Percentiles rank a stretch among this genome's conserved stretches.
Evolutionary conservation across 2,797 vertebrate genomes (phyloP).

Genomic region (Phalloptychus januarius): DNA sequence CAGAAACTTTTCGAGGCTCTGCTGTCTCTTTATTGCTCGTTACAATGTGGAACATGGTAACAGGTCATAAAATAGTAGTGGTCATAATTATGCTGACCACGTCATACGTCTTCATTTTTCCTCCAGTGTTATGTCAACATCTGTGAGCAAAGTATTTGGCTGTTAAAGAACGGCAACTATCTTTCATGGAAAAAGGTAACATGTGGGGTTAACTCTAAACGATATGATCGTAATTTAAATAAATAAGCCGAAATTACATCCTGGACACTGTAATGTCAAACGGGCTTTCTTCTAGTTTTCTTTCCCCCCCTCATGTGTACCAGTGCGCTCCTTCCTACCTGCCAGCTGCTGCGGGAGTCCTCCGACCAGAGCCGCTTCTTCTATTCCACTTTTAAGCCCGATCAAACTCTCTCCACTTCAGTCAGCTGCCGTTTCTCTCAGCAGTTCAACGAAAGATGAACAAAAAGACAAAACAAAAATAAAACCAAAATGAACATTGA

Average conservation of each 20-base stretch:
- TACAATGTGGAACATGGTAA: background rate
- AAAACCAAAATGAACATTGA: background rate
- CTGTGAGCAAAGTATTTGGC: background rate
- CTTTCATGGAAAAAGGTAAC: background rate
- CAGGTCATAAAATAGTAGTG: background rate
- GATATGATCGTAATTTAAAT: background rate
- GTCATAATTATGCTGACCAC: background rate
- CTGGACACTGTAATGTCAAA: background rate
- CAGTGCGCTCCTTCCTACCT: conserved; percentile 32
- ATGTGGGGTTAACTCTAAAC: background rate
- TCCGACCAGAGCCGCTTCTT: conserved; percentile 12
- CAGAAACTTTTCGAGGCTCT: background rate
- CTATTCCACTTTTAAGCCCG: conserved; percentile 32
- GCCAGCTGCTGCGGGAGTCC: background rate
- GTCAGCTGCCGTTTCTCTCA: background rate
- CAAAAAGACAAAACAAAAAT: background rate
- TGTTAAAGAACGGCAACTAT: background rate
- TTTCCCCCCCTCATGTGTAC: conserved; percentile 48
- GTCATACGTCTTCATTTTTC: background rate
- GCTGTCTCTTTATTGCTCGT: background rate
- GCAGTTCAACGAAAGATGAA: background rate
- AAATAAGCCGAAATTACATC: background rate
- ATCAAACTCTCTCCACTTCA: conserved; percentile 34
- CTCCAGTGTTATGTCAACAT: background rate
- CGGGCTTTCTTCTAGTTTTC: background rate